Evolutionary conservation across 1,140 invertebrate species (phyloP), one percentile per base, ranked within the genome.

Genomic region (Drosophila baimaii): DNA sequence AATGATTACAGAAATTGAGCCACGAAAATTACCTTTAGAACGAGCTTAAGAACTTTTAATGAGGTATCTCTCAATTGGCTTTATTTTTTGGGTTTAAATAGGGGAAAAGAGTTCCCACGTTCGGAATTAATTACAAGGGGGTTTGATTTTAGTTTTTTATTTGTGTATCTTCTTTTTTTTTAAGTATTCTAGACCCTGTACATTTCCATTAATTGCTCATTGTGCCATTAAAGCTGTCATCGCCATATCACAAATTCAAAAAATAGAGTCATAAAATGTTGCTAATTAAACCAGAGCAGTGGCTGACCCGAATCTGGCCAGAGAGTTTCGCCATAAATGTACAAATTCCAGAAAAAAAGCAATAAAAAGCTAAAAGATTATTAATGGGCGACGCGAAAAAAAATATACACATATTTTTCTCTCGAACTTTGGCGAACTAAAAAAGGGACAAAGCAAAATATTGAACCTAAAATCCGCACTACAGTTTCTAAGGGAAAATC

Each of bases 221-320:
- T 41, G 33, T 41, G 55, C 29, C 55, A 49, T 64, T 57, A 57
- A 58, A 35, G 41, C 52, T 80, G 65, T 81, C 79, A 64, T 44
- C 79, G 29, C 8, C 13, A 52, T 37, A 43, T 72, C 27, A 52
- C 29, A 66, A 35, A 59, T 35, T 66, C 31, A 73, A 9, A 31
- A 49, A 7, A 37, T 25, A 39, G 55, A 33, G 49, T 39, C 59
- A 70, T 82, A 74, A 82, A 82, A 82, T 43, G 75, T 47, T 62
- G 74, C 75, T 82, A 82, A 78, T 78, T 82, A 61, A 82, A 82
- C n/a, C 6, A 55, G 52, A 78, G 35, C 75, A 51, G 54, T 74
- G 74, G 71, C 71, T 69, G 79, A 61, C 59, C 52, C 49, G 33
- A 56, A 41, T 76, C 35, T 72, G 55, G 31, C 0, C 41, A 12